Base-by-base conservation (phyloP, 2,888 invertebrate genomes). In the Drosophila falleni region DNA sequence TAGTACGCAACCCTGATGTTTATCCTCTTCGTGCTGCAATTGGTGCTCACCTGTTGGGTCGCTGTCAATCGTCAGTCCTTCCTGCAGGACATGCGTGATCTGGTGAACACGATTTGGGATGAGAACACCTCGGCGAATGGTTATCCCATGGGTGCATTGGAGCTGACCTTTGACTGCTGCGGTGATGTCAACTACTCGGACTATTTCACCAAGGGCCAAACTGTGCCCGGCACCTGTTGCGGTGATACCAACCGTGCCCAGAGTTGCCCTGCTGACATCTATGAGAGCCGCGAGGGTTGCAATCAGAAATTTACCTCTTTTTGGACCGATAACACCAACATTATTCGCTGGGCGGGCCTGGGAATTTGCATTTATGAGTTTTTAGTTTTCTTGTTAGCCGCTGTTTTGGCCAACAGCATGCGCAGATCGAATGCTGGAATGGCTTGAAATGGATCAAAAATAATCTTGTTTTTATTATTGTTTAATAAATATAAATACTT, bases 381-480 rank as follows among this genome's bases (percentile, higher is more conserved):
- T 70, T 92, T 96, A 80, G 96, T 96, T 67, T 96, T 97, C 65
- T 93, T 97, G 84, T 96, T 97, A 92, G 96, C 97, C 56, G 95
- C 97, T 91, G 97, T 96, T 90, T 93, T 98, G 90, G 96, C 96
- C 73, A 96, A 96, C 91, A 96, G 96, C 89, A 96, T 98, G 93
- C 95, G 83, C 3, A 62, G 39, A 9, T 51, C 75, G 19, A 70
- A 54, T 41, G 50, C 60, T 3, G 66, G 68, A 0, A 39, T 11
- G 15, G 2, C 23, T n/a, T 42, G 11, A 33, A 15, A 10, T 29
- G 15, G 19, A 9, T 23, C 3, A 33, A 11, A 23, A 35, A 26
- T 13, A 23, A 1, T 1, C 31, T 55, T 31, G 2, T 29, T 42
- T 5, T 8, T 5, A 39, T 8, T 6, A 10, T 44, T 33, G 19